These are phyloP conservation scores for Erpornis zantholeuca DNA, from an alignment of 2,113 vertebrate genomes.

Conservation along the genomic window DNA sequence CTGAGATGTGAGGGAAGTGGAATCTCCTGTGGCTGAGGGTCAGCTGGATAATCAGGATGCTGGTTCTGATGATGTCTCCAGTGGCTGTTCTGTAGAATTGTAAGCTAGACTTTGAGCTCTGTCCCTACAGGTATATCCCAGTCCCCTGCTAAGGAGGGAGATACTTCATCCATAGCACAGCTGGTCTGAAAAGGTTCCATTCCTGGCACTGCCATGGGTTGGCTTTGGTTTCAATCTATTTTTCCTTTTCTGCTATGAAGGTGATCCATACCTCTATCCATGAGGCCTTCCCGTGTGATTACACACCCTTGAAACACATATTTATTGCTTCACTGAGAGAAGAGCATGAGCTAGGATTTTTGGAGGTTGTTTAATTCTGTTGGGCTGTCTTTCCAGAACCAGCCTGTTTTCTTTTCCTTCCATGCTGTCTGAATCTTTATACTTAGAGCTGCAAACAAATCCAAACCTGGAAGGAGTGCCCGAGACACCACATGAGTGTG, in stretches of 20 bases:
- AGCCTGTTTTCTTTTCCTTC: background rate
- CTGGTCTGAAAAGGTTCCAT: background rate
- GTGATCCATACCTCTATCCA: background rate
- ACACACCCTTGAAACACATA: background rate
- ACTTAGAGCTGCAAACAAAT: background rate
- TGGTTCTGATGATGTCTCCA: background rate
- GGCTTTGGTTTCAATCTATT: background rate
- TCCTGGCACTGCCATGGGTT: background rate
- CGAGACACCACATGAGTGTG: background rate
- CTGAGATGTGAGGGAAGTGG: background rate
- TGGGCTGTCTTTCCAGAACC: background rate
- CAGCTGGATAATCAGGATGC: background rate
- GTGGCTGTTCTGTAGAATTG: background rate
- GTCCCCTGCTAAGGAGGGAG: background rate
- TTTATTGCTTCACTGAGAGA: background rate
- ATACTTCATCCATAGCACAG: background rate
- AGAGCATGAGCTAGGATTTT: background rate
- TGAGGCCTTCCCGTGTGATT: background rate
- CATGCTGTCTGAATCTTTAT: background rate
- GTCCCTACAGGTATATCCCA: background rate
- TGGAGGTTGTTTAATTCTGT: background rate
- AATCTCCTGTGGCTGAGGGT: background rate
- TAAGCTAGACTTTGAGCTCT: background rate
- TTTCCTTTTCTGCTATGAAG: background rate
- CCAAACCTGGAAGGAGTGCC: background rate